Evolutionary conservation across 53 echinoderm and acorn worm species (phyloP), one percentile per base, ranked within the genome.

Genomic region (Echinarachnius parma): DNA sequence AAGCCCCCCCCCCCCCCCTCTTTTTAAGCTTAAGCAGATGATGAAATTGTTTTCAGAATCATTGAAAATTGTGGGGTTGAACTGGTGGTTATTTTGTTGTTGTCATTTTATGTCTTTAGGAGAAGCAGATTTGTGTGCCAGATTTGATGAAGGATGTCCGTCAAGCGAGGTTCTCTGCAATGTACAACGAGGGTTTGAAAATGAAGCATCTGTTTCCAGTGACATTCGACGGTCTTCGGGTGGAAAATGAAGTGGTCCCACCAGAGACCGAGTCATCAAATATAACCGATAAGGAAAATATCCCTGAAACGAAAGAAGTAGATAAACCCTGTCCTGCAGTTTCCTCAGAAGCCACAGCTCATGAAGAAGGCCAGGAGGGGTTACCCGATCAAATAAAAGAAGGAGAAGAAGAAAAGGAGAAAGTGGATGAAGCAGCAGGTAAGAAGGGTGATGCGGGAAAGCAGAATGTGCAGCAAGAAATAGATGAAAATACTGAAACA

Each of bases 131-230:
- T 7, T 9, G 56, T 57, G 57, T 72, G 32, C 34, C 36, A 1
- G 74, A 45, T 11, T 14, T 72, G 57, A 72, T 72, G 74, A 57
- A 72, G 57, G 39, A 56, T 15, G 23, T 72, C 2, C 11, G 74
- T 26, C 22, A 27, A 27, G 57, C 57, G 18, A 35, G 74, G 46
- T 56, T 72, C 55, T n/a, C 13, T 55, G 55, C 34, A 3, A 42
- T 35, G 28, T 56, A 72, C 16, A 14, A 44, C 2, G 4, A 25
- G 4, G 24, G 34, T 28, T 28, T 28, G 54, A 15, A 25, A 0
- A 42, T 2, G 16, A 4, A 32, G 8, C 9, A 31, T 4, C 30
- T n/a, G 4, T 72, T 56, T 23, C 74, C 74, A 34, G 56, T 57
- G 2, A 72, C 22, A 4, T 10, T 55, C 1, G 57, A 72, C 13